phyloP scores from a whole-genome alignment of 2,888 invertebrate species.

The Perithous albicinctus region DNA sequence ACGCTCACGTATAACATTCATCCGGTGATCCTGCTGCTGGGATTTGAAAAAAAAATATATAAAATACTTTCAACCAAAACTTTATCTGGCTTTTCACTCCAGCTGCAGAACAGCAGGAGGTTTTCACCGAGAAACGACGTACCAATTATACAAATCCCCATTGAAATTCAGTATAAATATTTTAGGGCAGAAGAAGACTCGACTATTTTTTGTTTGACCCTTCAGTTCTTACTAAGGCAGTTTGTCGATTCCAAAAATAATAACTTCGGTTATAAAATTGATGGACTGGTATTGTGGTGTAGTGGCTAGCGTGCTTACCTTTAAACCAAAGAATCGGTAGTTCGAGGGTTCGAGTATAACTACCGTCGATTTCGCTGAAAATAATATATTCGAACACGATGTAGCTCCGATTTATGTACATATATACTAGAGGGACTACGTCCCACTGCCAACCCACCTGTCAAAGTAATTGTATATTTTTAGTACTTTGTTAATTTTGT shows the following conservation, averaged over 20 bases:
- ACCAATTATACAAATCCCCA: constrained; percentile 35
- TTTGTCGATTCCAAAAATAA: not conserved
- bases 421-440: too few species aligned
- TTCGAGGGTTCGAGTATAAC: too few species aligned
- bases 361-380: too few species aligned
- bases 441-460: too few species aligned
- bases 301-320: too few species aligned
- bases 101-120: constrained; percentile 5
- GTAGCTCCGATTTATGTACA: too few species aligned
- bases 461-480: too few species aligned
- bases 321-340: too few species aligned
- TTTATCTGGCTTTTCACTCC: constrained; percentile 47
- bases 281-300: not conserved
- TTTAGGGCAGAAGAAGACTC: not conserved
- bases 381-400: too few species aligned
- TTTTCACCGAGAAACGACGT: constrained; percentile 22
- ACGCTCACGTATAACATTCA: constrained; percentile 63
- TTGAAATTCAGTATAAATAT: constrained; percentile 15
- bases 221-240: not conserved
- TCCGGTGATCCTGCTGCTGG: constrained; percentile 52
- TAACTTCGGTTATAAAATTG: not conserved
- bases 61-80: constrained; percentile 19
- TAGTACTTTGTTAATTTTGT: too few species aligned
- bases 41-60: constrained; percentile 22
- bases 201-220: not conserved